Evolutionary conservation across 2,888 invertebrate species (phyloP).

Genomic region (Bombyx huttoni): DNA sequence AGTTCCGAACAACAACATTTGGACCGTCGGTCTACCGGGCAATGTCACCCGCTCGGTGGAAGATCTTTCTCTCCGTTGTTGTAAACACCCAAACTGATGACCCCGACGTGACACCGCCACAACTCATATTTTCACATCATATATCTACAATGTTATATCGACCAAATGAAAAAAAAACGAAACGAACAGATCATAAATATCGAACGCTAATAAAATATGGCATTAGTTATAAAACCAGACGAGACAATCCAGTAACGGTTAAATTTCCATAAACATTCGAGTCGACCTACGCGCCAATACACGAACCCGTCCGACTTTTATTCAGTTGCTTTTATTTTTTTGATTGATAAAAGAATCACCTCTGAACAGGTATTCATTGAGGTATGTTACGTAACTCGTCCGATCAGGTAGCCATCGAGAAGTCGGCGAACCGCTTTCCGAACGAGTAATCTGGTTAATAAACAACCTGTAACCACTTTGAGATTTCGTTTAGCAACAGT

Average conservation of each 20-base stretch:
- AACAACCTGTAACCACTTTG: conserved; percentile 26
- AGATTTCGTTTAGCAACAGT: conserved; percentile 35
- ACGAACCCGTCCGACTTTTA: neutral
- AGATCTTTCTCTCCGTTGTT: too few species aligned
- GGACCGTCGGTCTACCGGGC: too few species aligned
- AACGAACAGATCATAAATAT: neutral
- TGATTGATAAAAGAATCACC: neutral
- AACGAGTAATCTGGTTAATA: conserved; percentile 38
- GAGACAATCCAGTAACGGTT: neutral
- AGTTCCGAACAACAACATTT: too few species aligned
- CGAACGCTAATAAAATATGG: neutral
- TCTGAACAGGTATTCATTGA: conserved; percentile 14
- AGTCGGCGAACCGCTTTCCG: conserved; percentile 27
- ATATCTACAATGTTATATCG: neutral
- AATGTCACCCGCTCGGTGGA: too few species aligned
- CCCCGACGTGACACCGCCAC: too few species aligned
- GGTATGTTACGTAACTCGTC: conserved; percentile 12
- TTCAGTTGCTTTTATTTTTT: conserved; percentile 5
- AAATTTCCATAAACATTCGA: neutral
- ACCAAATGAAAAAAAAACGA: neutral
- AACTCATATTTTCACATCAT: too few species aligned
- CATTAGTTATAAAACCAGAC: neutral
- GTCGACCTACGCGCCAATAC: neutral
- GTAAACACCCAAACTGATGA: too few species aligned
- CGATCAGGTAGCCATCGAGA: conserved; percentile 9